A percentile compares a stretch with the other conserved stretches of the same genome.
Evolutionary conservation across 2,888 invertebrate genomes (phyloP).

Genomic region (Coelopa pilipes): DNA sequence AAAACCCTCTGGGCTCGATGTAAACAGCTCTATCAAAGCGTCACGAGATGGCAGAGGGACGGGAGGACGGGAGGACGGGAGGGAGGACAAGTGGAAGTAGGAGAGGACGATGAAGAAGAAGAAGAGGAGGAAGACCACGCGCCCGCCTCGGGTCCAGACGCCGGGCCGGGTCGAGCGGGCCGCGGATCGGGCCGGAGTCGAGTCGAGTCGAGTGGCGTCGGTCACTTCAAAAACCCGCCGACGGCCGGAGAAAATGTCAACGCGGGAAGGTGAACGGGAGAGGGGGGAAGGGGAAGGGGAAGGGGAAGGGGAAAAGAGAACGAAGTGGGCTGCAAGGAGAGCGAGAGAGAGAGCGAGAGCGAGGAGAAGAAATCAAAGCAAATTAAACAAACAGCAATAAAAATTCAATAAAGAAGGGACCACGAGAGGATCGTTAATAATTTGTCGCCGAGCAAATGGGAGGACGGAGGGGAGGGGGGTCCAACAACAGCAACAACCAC

Average conservation of each 20-base stretch:
- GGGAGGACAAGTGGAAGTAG: neutral
- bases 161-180: too few species aligned
- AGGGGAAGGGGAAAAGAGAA: too few species aligned
- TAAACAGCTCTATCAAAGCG: constrained; percentile 36
- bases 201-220: neutral
- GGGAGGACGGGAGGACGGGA: too few species aligned
- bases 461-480: neutral
- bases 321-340: too few species aligned
- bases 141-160: constrained; percentile 4
- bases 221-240: constrained; percentile 26
- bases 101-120: neutral
- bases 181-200: too few species aligned
- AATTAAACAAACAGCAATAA: constrained; percentile 60
- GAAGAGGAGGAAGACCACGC: constrained; percentile 14
- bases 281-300: too few species aligned
- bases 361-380: constrained; percentile 12
- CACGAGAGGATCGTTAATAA: constrained; percentile 59
- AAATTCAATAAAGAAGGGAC: constrained; percentile 57
- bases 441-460: constrained; percentile 58
- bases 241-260: neutral
- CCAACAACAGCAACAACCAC: constrained; percentile 21
- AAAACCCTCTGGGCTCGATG: neutral
- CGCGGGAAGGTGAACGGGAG: neutral
- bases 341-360: neutral
- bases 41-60: constrained; percentile 2